Base-by-base conservation (phyloP, 2,888 invertebrate species). In the Acleris literana region DNA sequence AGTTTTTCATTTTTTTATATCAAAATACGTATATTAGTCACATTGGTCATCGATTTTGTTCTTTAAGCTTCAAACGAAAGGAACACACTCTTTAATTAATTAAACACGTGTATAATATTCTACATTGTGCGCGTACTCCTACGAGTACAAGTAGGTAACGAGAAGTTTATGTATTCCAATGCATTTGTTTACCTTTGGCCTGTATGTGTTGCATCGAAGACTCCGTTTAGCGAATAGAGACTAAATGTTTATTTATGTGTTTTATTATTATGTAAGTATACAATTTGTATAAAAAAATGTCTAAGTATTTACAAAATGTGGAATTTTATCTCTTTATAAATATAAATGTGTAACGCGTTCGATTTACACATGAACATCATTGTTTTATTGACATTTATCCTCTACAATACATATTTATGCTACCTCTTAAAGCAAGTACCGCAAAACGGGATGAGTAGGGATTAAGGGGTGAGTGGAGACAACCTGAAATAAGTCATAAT, bases 281-380 rank as follows among this genome's bases (percentile, higher is more conserved):
- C 82, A 79, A 77, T 85, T 82, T 86, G 83, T 87, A 87, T 80
- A 78, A 72, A 84, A 72, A 84, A 84, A 83, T 86, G 84, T 90
- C 87, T 90, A 85, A 85, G 66, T 88, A 88, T 88, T 88, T 89
- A 91, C 89, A 90, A 89, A 81, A 88, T 87, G 88, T 90, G 88
- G 85, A 86, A 89, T 88, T 90, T 89, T 90, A 90, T 90, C 90
- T 90, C 90, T 90, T 89, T 90, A 88, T 89, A 86, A 65, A 85
- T 85, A 89, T 90, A 87, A 90, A 89, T 91, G 90, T 91, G 90
- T 88, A 89, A 89, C 85, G 87, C 85, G 87, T 87, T 89, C 82
- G 76, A 84, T 86, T 88, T 89, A 85, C 84, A 87, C 77, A 82
- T 77, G 68, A 68, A 66, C n/a, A 53, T 59, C 66, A 16, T 75